Evolutionary conservation across 2,888 invertebrate genomes (phyloP).

Genomic region (Malachius bipustulatus): DNA sequence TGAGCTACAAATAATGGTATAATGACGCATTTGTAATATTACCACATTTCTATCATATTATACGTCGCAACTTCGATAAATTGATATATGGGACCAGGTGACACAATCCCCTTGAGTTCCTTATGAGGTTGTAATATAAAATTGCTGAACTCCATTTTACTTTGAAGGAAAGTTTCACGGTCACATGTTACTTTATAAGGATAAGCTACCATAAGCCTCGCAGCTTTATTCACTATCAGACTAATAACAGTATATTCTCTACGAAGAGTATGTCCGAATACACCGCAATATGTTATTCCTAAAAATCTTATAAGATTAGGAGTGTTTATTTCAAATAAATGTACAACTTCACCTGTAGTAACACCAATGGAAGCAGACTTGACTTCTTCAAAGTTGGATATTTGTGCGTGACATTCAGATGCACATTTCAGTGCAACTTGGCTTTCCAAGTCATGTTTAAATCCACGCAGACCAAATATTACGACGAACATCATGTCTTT

Average conservation of each 20-base stretch:
- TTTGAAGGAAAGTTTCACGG: conserved; percentile 51
- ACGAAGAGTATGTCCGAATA: conserved; percentile 56
- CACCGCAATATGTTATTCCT: conserved; percentile 61
- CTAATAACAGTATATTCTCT: conserved; percentile 67
- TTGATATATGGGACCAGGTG: conserved; percentile 53
- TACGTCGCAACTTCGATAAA: conserved; percentile 34
- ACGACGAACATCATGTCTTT: conserved; percentile 62
- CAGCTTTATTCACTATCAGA: conserved; percentile 59
- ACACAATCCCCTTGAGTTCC: conserved; percentile 46
- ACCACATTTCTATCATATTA: not conserved
- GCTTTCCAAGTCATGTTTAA: conserved; percentile 56
- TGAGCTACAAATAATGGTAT: not conserved
- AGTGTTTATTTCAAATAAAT: not conserved
- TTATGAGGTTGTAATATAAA: conserved; percentile 46
- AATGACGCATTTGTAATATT: no score
- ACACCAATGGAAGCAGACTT: conserved; percentile 49
- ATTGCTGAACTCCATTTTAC: conserved; percentile 47
- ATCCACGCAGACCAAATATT: conserved; percentile 59
- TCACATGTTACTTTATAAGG: conserved; percentile 49
- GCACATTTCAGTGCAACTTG: conserved; percentile 55
- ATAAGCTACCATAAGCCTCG: conserved; percentile 51
- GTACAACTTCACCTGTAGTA: conserved; percentile 44
- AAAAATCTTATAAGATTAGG: no score
- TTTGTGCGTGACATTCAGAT: conserved; percentile 39
- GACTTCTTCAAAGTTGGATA: conserved; percentile 39